Percentiles rank a stretch among this genome's conserved stretches.
Conservation (phyloP, 92 coral and sea anemone genomes). For the Desmophyllum pertusum region DNA sequence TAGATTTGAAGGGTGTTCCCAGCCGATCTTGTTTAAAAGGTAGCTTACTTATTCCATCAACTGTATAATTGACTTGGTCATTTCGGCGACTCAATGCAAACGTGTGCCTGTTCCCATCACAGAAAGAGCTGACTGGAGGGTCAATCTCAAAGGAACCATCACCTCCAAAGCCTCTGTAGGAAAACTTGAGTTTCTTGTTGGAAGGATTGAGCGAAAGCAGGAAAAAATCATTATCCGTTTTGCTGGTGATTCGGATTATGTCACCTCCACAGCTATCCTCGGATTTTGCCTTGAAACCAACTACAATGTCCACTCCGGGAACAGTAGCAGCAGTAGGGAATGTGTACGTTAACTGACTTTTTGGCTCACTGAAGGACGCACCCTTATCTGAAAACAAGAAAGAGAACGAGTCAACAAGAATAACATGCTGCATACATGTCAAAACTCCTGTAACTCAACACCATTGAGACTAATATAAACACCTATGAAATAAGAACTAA, state of each 20-base stretch:
- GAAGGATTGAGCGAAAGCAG: conserved; percentile 38
- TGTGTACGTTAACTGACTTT: conserved; percentile 57
- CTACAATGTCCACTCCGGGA: conserved; percentile 66
- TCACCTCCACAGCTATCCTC: conserved; percentile 62
- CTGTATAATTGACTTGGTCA: conserved; percentile 44
- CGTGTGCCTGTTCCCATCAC: conserved; percentile 61
- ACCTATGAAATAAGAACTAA: no score
- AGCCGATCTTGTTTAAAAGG: conserved; percentile 18
- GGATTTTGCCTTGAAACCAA: conserved; percentile 65
- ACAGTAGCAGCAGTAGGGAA: conserved; percentile 37
- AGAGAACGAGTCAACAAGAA: not conserved
- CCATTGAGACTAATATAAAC: no score
- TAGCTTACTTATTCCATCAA: conserved; percentile 52
- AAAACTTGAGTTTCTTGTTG: conserved; percentile 45
- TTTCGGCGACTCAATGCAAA: conserved; percentile 60
- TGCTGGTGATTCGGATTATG: conserved; percentile 60
- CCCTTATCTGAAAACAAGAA: conserved; percentile 64
- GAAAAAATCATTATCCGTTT: conserved; percentile 21
- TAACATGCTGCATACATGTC: not conserved
- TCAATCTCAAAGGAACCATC: conserved; percentile 18
- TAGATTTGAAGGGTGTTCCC: conserved; percentile 39
- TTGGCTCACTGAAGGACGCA: conserved; percentile 65
- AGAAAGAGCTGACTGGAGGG: conserved; percentile 54
- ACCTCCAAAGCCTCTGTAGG: conserved; percentile 27
- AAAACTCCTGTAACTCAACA: no score